phyloP scores from a whole-genome alignment of 1,140 invertebrate species.

The Cotesia chilonis region DNA sequence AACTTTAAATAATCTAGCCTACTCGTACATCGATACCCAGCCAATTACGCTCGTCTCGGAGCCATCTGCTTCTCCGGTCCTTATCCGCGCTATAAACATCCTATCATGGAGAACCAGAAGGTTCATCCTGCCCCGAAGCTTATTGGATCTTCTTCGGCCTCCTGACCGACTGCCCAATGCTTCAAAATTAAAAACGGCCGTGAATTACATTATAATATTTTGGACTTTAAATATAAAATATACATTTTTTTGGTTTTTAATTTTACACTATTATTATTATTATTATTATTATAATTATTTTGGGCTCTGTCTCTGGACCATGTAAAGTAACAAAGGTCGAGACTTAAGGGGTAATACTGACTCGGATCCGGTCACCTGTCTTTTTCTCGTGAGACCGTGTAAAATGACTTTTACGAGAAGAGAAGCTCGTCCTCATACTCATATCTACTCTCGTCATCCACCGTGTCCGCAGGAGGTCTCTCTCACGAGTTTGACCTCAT shows the following conservation, averaged over 20 bases:
- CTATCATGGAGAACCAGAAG: background rate
- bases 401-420: slow-evolving; percentile 63
- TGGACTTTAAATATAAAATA: no score
- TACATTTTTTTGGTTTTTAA: no score
- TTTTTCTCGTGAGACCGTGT: slow-evolving; percentile 47
- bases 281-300: no score
- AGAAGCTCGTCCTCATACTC: slow-evolving; percentile 45
- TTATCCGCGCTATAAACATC: background rate
- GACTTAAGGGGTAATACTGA: background rate
- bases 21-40: slow-evolving; percentile 34
- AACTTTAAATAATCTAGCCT: slow-evolving; percentile 29
- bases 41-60: slow-evolving; percentile 44
- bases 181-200: no score
- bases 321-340: background rate
- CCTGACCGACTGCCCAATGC: no score
- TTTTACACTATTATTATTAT: no score
- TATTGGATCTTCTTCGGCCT: no score
- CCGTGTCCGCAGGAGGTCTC: slow-evolving; percentile 60
- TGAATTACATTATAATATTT: no score
- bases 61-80: slow-evolving; percentile 40
- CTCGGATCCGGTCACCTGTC: slow-evolving; percentile 56
- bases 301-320: no score
- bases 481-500: slow-evolving; percentile 19
- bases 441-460: background rate
- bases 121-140: no score